Conservation (phyloP, 2,888 invertebrate species). For the Limnephilus rhombicus region DNA sequence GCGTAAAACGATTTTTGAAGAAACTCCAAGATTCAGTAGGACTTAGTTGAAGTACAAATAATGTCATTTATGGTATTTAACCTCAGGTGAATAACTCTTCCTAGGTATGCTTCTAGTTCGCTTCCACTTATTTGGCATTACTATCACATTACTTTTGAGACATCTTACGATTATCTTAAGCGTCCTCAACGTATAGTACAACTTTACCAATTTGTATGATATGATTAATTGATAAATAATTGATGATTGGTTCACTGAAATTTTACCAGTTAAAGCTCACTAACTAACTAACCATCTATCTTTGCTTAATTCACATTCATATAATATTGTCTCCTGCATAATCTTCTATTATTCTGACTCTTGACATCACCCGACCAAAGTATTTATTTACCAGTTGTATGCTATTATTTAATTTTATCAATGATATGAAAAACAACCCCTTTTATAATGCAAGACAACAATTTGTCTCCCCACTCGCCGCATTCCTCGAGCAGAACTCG, state of each 20-base stretch:
- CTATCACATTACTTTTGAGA: neutral
- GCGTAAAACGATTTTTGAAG: neutral
- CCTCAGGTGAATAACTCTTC: too few species aligned
- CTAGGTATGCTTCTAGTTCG: too few species aligned
- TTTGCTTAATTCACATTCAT: too few species aligned
- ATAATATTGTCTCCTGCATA: too few species aligned
- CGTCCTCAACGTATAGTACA: neutral
- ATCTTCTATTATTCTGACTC: too few species aligned
- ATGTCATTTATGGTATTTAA: neutral
- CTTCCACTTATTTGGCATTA: neutral
- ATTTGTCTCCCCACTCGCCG: slow-evolving; percentile 35
- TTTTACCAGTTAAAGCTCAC: neutral
- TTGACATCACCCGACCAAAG: too few species aligned
- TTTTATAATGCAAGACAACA: neutral
- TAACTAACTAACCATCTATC: too few species aligned
- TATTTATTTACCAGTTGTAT: too few species aligned
- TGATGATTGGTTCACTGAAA: neutral
- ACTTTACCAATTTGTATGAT: too few species aligned
- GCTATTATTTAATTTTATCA: neutral
- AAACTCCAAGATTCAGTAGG: neutral
- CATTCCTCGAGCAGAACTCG: slow-evolving; percentile 9
- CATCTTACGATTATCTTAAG: neutral
- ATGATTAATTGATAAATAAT: too few species aligned
- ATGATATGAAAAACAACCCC: slow-evolving; percentile 6
- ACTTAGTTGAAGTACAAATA: neutral